A percentile compares a stretch with the other conserved stretches of the same genome.
Evolutionary conservation across 2,797 vertebrate species (phyloP).

Genomic region (Enteromius radiatus): DNA sequence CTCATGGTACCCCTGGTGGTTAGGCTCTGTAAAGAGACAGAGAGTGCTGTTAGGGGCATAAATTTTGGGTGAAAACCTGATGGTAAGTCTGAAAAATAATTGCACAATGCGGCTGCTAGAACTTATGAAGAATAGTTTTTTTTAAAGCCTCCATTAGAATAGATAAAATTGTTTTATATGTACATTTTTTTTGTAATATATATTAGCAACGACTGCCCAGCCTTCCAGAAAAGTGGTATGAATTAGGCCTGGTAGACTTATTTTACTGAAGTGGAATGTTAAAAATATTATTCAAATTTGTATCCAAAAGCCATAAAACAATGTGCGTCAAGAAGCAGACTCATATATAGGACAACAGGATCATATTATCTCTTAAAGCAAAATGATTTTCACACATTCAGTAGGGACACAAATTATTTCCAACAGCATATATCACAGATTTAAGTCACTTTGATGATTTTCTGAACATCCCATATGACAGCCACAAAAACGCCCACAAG

Average conservation of each 20-base stretch:
- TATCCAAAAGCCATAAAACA: background rate
- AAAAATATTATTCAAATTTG: background rate
- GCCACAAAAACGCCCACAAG: slow-evolving; percentile 74
- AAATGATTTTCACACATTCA: slow-evolving; percentile 3
- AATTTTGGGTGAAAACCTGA: slow-evolving; percentile 1
- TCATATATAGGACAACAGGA: background rate
- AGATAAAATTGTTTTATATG: background rate
- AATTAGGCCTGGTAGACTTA: background rate
- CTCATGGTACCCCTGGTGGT: slow-evolving; percentile 85
- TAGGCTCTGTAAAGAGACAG: slow-evolving; percentile 84
- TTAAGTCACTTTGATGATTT: slow-evolving; percentile 69
- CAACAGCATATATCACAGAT: background rate
- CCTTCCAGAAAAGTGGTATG: background rate
- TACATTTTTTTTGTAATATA: background rate
- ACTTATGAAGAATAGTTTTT: slow-evolving; percentile 59
- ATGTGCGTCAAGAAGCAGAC: background rate
- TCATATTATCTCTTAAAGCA: background rate
- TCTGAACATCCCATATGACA: slow-evolving; percentile 83
- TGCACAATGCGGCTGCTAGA: slow-evolving; percentile 33
- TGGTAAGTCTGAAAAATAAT: background rate
- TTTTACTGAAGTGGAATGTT: background rate
- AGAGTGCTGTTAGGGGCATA: slow-evolving; percentile 78
- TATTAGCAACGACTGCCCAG: background rate
- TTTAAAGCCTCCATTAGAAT: slow-evolving; percentile 70
- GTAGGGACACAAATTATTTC: background rate